phyloP scores from a whole-genome alignment of 2,113 vertebrate genomes.

The Catagonus wagneri region DNA sequence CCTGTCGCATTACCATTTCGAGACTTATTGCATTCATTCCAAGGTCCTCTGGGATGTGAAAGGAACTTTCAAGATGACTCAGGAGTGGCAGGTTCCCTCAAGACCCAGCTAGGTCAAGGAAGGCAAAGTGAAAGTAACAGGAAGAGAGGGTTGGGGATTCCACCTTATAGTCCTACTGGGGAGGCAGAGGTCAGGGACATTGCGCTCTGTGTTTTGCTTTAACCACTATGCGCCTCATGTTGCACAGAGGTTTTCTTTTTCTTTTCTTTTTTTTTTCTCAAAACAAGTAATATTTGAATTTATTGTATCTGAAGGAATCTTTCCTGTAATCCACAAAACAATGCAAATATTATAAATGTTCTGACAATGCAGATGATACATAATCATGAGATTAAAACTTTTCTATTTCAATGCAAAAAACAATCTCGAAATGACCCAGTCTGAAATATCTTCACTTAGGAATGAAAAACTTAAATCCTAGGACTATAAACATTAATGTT shows the following conservation, averaged over 20 bases:
- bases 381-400: not conserved
- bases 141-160: not conserved
- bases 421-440: not conserved
- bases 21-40: too few species aligned
- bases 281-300: not conserved
- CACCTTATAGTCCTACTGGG: not conserved
- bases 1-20: too few species aligned
- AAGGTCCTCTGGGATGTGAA: not conserved
- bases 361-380: not conserved
- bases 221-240: too few species aligned
- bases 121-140: not conserved
- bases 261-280: too few species aligned
- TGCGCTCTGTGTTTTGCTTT: too few species aligned
- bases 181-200: too few species aligned
- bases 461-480: not conserved
- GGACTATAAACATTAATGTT: not conserved
- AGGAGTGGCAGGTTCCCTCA: not conserved
- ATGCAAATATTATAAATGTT: conserved; percentile 23
- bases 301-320: not conserved
- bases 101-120: not conserved
- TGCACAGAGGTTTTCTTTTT: too few species aligned
- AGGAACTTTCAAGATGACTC: not conserved
- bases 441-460: not conserved
- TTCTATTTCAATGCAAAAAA: not conserved
- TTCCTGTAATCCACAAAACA: not conserved